Evolutionary conservation across 2,797 vertebrate species (phyloP).

Genomic region (Sebastes alutus): DNA sequence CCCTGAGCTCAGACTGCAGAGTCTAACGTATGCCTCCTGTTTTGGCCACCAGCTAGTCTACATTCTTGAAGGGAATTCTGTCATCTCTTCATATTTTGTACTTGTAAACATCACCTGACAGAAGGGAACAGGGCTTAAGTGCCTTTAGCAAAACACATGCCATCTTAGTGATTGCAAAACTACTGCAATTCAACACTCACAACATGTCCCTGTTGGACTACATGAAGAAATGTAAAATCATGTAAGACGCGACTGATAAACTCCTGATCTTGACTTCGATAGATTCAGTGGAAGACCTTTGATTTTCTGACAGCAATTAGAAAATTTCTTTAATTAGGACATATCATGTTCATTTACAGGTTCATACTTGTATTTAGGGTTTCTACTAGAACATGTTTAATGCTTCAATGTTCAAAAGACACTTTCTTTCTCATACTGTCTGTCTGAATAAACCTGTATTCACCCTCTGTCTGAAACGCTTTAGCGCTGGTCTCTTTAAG

Average conservation of each 20-base stretch:
- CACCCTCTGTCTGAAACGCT: no score
- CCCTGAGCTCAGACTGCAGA: neutral
- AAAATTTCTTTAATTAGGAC: neutral
- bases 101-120: slow-evolving; percentile 50
- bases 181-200: neutral
- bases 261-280: neutral
- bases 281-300: neutral
- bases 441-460: no score
- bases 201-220: neutral
- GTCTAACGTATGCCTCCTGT: neutral
- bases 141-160: slow-evolving; percentile 32
- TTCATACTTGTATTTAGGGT: neutral
- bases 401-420: no score
- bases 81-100: slow-evolving; percentile 15
- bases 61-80: neutral
- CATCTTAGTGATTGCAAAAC: neutral
- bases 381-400: neutral
- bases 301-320: neutral
- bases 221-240: neutral
- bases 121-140: neutral
- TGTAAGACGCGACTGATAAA: neutral
- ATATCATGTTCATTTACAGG: neutral
- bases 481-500: no score
- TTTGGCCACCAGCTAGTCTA: neutral
- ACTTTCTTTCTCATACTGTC: no score